Evolutionary conservation across 2,888 invertebrate genomes (phyloP).

Genomic region (Cantharis lateralis): DNA sequence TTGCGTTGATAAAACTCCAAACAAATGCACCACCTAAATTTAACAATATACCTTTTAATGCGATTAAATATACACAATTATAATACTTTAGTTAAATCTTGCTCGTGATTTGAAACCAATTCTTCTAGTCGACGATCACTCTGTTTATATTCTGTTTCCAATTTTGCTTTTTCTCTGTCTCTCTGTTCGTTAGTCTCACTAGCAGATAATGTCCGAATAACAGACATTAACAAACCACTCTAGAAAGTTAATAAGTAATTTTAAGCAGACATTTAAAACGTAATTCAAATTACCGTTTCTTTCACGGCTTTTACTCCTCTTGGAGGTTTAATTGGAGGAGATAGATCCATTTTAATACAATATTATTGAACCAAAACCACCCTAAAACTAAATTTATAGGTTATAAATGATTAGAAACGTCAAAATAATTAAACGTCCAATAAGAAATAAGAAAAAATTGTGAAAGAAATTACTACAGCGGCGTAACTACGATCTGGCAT

Average conservation of each 20-base stretch:
- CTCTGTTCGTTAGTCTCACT: constrained; percentile 93
- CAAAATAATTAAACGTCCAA: not conserved
- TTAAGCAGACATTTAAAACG: not conserved
- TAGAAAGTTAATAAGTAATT: constrained; percentile 48
- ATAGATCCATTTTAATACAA: constrained; percentile 20
- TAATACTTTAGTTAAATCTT: constrained; percentile 79
- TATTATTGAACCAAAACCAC: not conserved
- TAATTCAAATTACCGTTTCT: constrained; percentile 71
- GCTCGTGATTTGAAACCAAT: constrained; percentile 84
- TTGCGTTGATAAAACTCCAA: constrained; percentile 75
- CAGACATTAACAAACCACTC: constrained; percentile 90
- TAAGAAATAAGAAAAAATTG: not conserved
- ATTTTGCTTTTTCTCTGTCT: constrained; percentile 88
- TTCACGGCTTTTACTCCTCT: constrained; percentile 84
- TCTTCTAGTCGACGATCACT: constrained; percentile 90
- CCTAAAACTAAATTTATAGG: not conserved
- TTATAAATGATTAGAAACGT: not conserved
- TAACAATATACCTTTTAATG: not conserved
- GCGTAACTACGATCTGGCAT: too few species aligned
- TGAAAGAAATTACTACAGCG: not conserved
- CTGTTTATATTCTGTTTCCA: constrained; percentile 91
- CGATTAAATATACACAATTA: not conserved
- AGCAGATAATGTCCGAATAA: constrained; percentile 91
- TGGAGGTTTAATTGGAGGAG: constrained; percentile 84
- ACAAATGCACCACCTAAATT: constrained; percentile 64